A percentile compares a stretch with the other conserved stretches of the same genome.
These are phyloP conservation scores for Macaria notata DNA, from an alignment of 2,888 invertebrate genomes.

Conservation along the genomic window DNA sequence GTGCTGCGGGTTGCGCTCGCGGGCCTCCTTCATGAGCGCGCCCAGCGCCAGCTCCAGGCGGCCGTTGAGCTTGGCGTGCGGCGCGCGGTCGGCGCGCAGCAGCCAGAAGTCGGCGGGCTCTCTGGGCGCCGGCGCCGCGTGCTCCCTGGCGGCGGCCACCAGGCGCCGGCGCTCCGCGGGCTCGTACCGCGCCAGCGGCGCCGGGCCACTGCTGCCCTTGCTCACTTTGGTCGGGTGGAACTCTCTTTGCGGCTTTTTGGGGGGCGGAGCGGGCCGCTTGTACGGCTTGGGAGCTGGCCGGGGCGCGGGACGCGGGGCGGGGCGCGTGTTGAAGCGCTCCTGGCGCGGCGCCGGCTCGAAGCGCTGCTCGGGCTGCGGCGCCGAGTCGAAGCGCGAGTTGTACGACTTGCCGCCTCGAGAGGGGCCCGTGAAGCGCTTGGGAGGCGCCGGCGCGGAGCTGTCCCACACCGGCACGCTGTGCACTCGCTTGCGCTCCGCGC, in stretches of 20 bases:
- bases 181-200: conserved; percentile 35
- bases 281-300: conserved; percentile 25
- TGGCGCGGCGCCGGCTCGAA: conserved; percentile 24
- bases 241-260: conserved; percentile 32
- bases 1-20: conserved; percentile 16
- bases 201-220: conserved; percentile 38
- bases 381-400: conserved; percentile 23
- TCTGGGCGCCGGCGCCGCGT: conserved; percentile 28
- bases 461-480: conserved; percentile 39
- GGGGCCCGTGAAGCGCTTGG: conserved; percentile 43
- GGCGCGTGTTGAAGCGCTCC: no score
- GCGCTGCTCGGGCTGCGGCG: conserved; percentile 24
- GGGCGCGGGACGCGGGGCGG: conserved; percentile 2
- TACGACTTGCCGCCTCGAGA: conserved; percentile 22
- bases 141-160: conserved; percentile 26
- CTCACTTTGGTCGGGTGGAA: conserved; percentile 46
- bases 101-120: conserved; percentile 17
- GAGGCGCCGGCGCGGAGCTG: conserved; percentile 34
- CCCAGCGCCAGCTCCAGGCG: conserved; percentile 68
- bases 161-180: conserved; percentile 37
- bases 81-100: conserved; percentile 45
- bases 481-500: conserved; percentile 46
- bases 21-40: conserved; percentile 55
- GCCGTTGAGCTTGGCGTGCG: conserved; percentile 48
- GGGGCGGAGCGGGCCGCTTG: conserved; percentile 18